Evolutionary conservation across 1,140 invertebrate genomes (phyloP).

Genomic region (Drosophila bocqueti): DNA sequence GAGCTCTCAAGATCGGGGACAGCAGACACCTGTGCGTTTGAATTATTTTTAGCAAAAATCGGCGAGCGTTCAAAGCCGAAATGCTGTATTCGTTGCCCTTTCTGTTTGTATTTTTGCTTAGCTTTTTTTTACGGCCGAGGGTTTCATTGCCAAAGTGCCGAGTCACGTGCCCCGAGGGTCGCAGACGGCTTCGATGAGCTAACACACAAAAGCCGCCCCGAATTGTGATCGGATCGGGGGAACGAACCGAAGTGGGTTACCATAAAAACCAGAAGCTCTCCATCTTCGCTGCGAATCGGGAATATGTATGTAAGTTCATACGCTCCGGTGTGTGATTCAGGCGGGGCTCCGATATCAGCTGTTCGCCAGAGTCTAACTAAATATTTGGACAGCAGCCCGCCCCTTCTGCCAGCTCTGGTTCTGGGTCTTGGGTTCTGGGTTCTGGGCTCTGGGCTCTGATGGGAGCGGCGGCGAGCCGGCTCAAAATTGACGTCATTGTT

Average conservation of each 20-base stretch:
- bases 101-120: constrained; percentile 6
- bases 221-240: constrained; percentile 26
- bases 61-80: constrained; percentile 53
- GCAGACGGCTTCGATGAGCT: constrained; percentile 55
- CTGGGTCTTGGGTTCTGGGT: constrained; percentile 2
- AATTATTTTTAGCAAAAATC: constrained; percentile 64
- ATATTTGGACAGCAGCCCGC: constrained; percentile 40
- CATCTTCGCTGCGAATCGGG: background rate
- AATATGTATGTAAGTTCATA: background rate
- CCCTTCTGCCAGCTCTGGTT: background rate
- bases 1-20: constrained; percentile 3
- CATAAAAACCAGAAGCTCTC: constrained; percentile 47
- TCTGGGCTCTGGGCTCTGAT: background rate
- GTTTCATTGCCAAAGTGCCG: constrained; percentile 58
- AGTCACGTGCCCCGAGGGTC: constrained; percentile 70
- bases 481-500: constrained; percentile 72
- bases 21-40: constrained; percentile 32
- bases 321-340: background rate
- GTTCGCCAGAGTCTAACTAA: constrained; percentile 44
- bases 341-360: constrained; percentile 40
- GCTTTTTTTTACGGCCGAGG: constrained; percentile 9
- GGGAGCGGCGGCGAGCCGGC: constrained; percentile 30
- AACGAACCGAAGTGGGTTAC: constrained; percentile 50
- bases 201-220: constrained; percentile 42
- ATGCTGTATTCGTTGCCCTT: constrained; percentile 13